Evolutionary conservation across 2,113 vertebrate species (phyloP).

Genomic region (Puntigrus tetrazona): DNA sequence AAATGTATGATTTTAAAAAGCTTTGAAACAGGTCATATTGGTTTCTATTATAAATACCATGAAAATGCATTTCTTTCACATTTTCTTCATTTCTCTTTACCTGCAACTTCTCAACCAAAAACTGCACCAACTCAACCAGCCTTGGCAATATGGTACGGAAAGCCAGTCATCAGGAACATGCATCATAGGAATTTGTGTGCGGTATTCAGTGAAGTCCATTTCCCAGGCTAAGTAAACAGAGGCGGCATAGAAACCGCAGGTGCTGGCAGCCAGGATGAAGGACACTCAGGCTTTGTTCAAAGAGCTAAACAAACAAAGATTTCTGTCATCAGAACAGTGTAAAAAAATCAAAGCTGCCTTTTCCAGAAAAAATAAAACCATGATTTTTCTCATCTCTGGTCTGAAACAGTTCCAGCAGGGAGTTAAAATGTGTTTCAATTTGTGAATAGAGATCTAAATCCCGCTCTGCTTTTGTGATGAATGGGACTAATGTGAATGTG

Average conservation of each 20-base stretch:
- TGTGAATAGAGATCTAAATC: conserved; percentile 36
- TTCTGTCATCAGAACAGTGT: conserved; percentile 52
- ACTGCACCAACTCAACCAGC: not conserved
- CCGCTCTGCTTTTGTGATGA: not conserved
- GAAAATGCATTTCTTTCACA: not conserved
- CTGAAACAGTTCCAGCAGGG: not conserved
- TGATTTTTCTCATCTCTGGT: conserved; percentile 15
- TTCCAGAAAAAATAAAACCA: conserved; percentile 64
- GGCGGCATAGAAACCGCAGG: conserved; percentile 44
- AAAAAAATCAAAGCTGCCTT: conserved; percentile 43
- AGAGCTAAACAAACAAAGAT: conserved; percentile 49
- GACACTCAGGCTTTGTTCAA: conserved; percentile 57
- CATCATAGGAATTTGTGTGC: conserved; percentile 10
- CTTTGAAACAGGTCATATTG: not conserved
- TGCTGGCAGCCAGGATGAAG: conserved; percentile 41
- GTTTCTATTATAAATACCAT: not conserved
- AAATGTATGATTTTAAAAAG: not conserved
- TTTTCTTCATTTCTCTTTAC: not conserved
- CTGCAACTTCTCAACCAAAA: not conserved
- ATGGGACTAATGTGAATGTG: conserved; percentile 18
- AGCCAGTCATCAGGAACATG: conserved; percentile 20
- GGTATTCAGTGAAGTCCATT: not conserved
- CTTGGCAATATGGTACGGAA: not conserved
- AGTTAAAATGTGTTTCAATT: conserved; percentile 19
- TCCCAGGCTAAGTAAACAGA: conserved; percentile 36